Conservation (phyloP, 2,113 vertebrate genomes). For the Brachirus orientalis region DNA sequence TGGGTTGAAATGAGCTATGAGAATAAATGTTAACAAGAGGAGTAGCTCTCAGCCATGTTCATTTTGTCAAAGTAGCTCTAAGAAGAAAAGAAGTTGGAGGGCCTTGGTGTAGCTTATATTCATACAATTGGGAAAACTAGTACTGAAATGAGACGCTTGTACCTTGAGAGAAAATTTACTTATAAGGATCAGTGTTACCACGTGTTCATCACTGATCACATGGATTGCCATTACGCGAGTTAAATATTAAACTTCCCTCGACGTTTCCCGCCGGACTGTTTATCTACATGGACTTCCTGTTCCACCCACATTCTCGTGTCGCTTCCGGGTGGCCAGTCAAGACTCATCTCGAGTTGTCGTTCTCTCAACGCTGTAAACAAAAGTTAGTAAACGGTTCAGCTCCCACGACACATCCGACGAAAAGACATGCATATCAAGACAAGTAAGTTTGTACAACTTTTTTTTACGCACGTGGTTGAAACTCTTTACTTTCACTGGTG, state of each 20-base stretch:
- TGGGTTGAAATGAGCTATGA: no score
- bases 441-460: slow-evolving; percentile 60
- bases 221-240: background rate
- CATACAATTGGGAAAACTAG: no score
- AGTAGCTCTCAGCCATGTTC: no score
- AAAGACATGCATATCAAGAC: slow-evolving; percentile 84
- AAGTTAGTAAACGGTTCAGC: slow-evolving; percentile 70
- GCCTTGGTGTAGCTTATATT: no score
- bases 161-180: no score
- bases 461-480: rapidly evolving
- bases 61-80: no score
- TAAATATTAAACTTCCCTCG: slow-evolving; percentile 30
- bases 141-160: no score
- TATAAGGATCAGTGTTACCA: background rate
- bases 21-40: no score
- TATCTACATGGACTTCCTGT: slow-evolving; percentile 67
- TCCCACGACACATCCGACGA: slow-evolving; percentile 20
- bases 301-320: slow-evolving; percentile 69
- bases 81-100: no score
- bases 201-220: slow-evolving; percentile 18
- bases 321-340: slow-evolving; percentile 73
- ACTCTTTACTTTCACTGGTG: background rate
- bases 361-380: slow-evolving; percentile 63
- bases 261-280: slow-evolving; percentile 71
- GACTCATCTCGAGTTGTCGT: slow-evolving; percentile 50